Evolutionary conservation across 1,140 invertebrate species (phyloP).

Genomic region (Drosophila auraria): DNA sequence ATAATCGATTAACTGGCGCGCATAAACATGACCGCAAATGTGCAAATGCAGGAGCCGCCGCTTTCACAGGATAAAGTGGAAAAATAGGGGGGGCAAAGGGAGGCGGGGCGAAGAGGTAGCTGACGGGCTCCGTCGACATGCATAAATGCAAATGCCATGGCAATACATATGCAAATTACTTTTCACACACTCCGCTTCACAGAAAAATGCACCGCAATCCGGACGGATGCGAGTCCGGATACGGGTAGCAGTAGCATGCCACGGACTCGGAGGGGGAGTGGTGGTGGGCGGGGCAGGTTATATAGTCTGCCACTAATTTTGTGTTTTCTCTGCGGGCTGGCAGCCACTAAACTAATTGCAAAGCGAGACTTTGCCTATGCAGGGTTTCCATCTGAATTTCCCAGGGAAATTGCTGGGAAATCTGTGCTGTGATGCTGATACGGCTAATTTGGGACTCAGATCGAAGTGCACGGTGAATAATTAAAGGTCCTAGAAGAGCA

Average conservation of each 20-base stretch:
- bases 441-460: neutral
- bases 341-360: constrained; percentile 63
- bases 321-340: constrained; percentile 47
- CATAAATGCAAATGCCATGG: constrained; percentile 77
- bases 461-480: constrained; percentile 12
- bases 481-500: neutral
- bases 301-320: constrained; percentile 52
- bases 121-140: constrained; percentile 48
- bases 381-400: constrained; percentile 26
- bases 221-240: constrained; percentile 36
- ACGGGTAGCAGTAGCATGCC: constrained; percentile 6
- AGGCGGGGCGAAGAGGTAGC: neutral
- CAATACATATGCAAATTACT: constrained; percentile 78
- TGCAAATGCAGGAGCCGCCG: constrained; percentile 57
- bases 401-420: constrained; percentile 24
- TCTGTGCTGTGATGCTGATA: neutral
- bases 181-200: constrained; percentile 48
- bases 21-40: constrained; percentile 82
- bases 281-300: neutral
- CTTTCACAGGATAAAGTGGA: neutral
- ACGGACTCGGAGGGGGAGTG: neutral
- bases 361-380: constrained; percentile 38
- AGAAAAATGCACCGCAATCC: constrained; percentile 52
- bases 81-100: neutral
- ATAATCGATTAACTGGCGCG: constrained; percentile 81